Conservation (phyloP, 2,113 vertebrate species). For the Sitta europaea region DNA sequence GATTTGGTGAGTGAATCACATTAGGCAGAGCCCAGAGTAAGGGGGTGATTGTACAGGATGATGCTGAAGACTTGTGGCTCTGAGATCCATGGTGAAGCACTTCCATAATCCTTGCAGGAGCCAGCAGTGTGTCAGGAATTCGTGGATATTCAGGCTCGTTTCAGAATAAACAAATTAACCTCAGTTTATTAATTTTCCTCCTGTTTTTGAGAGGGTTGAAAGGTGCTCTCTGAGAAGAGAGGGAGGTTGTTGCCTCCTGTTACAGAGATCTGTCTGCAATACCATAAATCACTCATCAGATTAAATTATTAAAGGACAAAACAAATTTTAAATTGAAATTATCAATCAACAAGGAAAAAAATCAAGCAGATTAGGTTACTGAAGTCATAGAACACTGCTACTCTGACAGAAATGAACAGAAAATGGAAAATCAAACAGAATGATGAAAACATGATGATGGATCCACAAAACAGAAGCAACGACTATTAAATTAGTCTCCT, state of each 20-base stretch:
- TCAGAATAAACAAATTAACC: not conserved
- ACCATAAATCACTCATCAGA: not conserved
- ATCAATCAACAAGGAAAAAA: not conserved
- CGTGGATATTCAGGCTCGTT: not conserved
- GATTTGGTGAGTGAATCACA: not conserved
- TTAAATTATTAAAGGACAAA: conserved; percentile 17
- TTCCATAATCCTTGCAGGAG: not conserved
- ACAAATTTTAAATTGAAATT: conserved; percentile 4
- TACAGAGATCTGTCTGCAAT: not conserved
- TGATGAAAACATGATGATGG: not conserved
- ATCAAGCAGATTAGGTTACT: not conserved
- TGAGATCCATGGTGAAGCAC: not conserved
- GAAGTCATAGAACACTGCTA: not conserved
- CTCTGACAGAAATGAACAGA: not conserved
- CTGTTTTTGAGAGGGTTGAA: not conserved
- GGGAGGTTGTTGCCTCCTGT: not conserved
- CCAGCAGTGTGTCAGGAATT: not conserved
- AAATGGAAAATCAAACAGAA: conserved; percentile 11
- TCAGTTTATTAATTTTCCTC: not conserved
- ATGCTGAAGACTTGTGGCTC: not conserved
- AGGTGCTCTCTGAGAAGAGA: not conserved
- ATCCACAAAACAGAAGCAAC: not conserved
- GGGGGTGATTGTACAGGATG: not conserved
- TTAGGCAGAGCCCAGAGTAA: not conserved
- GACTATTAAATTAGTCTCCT: not conserved